Evolutionary conservation across 2,888 invertebrate species (phyloP).

Genomic region (Drosophila mimetica): DNA sequence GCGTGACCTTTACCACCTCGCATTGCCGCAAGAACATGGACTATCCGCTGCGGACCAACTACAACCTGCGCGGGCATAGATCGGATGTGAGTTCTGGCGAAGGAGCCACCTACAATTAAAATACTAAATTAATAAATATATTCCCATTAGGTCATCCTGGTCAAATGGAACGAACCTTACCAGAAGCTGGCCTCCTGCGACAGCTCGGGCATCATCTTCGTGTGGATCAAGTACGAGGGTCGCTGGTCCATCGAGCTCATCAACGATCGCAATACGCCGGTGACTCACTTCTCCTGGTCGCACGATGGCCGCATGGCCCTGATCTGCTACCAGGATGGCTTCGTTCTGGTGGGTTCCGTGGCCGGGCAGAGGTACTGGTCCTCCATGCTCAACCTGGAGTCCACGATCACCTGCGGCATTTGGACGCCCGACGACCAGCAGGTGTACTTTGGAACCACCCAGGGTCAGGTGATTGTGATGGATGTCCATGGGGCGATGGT

Average conservation of each 20-base stretch:
- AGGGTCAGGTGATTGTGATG: constrained; percentile 98
- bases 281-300: constrained; percentile 99
- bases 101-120: too few species aligned
- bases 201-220: constrained; percentile 98
- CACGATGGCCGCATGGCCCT: constrained; percentile 99
- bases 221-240: constrained; percentile 99
- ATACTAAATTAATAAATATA: too few species aligned
- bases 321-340: constrained; percentile 99
- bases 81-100: constrained; percentile 90
- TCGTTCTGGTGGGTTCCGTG: constrained; percentile 98
- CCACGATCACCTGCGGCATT: constrained; percentile 97
- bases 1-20: constrained; percentile 97
- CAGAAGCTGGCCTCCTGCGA: constrained; percentile 99
- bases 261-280: constrained; percentile 98
- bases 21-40: constrained; percentile 95
- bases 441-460: constrained; percentile 97
- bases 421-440: constrained; percentile 99
- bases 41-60: constrained; percentile 96
- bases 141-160: constrained; percentile 93
- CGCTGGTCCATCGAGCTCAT: constrained; percentile 99
- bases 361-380: constrained; percentile 99
- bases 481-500: constrained; percentile 98
- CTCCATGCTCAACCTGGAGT: constrained; percentile 96
- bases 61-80: constrained; percentile 97
- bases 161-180: constrained; percentile 99